Evolutionary conservation across 2,888 invertebrate genomes (phyloP), one percentile per base, ranked within the genome.

Genomic region (Nezara viridula): DNA sequence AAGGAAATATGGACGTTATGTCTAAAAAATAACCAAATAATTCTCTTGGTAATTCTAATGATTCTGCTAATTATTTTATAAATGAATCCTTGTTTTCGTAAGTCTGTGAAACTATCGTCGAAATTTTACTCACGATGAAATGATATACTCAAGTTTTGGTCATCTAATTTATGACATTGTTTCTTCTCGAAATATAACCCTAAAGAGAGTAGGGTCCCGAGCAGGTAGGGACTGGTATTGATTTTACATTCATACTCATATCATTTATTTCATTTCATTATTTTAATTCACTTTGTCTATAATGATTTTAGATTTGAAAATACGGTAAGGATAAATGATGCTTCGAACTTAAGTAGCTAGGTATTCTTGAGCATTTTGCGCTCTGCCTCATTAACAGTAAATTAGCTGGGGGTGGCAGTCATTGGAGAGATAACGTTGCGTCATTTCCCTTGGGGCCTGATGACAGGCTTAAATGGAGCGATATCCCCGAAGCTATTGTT

Each of bases 401-500:
- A 60, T 60, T 60, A 60, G 27, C 27, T 14, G 27, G 14, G 27
- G 14, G 27, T 1, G 60, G 60, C 12, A 60, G 60, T 60, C 60
- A 60, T 60, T 27, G 60, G 60, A 60, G 60, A 60, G 60, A 60
- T 60, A 60, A 60, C 60, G 60, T 27, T 60, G 60, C 27, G 60
- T 60, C 60, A 60, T 60, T 60, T 60, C 60, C 60, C 60, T 14
- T 9, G 55, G 60, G 27, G 12, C 27, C 60, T 60, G 60, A 60
- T 60, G 60, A 60, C 60, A 60, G 60, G 60, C 60, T 60, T 60
- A 60, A 60, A 60, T 60, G 60, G 60, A 60, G 60, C 60, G 60
- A 60, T 60, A 60, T 60, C 60, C 60, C n/a, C 2, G 0, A 27
- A 60, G 60, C 60, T 60, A 60, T 60, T 60, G 60, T 60, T 60